phyloP scores from a whole-genome alignment of 2,113 vertebrate species.

The Notechis scutatus region DNA sequence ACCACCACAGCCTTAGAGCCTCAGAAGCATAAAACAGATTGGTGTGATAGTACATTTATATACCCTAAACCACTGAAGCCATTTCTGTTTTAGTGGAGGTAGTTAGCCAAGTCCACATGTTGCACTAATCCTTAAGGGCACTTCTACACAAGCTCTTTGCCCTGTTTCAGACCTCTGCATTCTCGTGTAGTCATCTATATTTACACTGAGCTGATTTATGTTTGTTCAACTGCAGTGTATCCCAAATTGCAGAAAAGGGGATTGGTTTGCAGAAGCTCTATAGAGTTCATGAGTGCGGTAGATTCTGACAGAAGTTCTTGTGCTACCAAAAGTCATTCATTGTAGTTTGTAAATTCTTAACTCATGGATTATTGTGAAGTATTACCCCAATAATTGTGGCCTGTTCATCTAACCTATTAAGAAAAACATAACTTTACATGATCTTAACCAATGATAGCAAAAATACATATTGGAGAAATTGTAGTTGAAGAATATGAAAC shows the following conservation, averaged over 20 bases:
- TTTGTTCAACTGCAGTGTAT: neutral
- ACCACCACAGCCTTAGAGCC: neutral
- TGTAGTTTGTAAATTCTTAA: neutral
- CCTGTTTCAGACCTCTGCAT: neutral
- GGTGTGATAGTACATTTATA: neutral
- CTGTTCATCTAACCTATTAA: neutral
- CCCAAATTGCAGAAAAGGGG: neutral
- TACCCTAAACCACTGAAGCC: neutral
- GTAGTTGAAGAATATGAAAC: neutral
- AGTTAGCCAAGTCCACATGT: neutral
- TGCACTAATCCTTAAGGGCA: neutral
- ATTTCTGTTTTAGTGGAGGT: neutral
- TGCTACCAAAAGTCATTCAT: neutral
- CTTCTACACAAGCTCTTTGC: neutral
- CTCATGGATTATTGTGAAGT: neutral
- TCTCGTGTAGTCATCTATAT: neutral
- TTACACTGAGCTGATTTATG: neutral
- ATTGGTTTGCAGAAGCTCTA: neutral
- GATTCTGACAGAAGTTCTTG: neutral
- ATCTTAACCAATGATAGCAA: neutral
- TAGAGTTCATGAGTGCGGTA: neutral
- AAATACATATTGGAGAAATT: neutral
- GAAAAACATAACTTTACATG: neutral
- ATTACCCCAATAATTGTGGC: neutral
- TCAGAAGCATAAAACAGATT: neutral